Percentiles rank a stretch among this genome's conserved stretches.
These are phyloP conservation scores for Myripristis murdjan DNA, from an alignment of 2,797 vertebrate genomes.

Conservation along the genomic window DNA sequence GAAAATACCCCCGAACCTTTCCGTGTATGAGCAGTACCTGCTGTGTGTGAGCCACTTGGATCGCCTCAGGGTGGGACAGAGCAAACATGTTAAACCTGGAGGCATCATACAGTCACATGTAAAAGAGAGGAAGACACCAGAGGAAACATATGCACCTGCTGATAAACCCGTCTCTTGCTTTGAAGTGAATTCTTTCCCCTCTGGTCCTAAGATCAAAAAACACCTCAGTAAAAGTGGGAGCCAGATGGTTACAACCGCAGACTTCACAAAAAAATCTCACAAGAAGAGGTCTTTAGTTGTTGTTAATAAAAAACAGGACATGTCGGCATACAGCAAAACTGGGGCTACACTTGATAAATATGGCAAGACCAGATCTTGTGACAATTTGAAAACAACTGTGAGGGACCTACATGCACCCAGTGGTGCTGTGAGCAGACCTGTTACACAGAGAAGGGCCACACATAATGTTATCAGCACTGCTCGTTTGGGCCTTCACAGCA, in stretches of 20 bases:
- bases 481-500: neutral
- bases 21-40: constrained; percentile 77
- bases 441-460: no score
- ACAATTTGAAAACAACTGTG: neutral
- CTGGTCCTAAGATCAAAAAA: constrained; percentile 6
- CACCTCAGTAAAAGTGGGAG: neutral
- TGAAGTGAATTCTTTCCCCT: neutral
- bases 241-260: neutral
- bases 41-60: constrained; percentile 69
- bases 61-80: constrained; percentile 20
- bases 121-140: neutral
- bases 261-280: neutral
- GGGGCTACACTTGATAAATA: neutral
- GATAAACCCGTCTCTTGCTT: neutral
- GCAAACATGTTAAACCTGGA: neutral
- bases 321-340: neutral
- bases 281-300: neutral
- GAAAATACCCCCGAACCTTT: constrained; percentile 35
- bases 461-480: neutral
- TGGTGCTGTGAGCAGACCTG: neutral
- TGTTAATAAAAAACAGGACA: neutral
- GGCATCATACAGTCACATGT: neutral
- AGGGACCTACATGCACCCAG: constrained; percentile 6
- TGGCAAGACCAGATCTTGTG: neutral
- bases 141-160: neutral